Base-by-base conservation (phyloP, 2,113 vertebrate species). In the Leptocoma aspasia region DNA sequence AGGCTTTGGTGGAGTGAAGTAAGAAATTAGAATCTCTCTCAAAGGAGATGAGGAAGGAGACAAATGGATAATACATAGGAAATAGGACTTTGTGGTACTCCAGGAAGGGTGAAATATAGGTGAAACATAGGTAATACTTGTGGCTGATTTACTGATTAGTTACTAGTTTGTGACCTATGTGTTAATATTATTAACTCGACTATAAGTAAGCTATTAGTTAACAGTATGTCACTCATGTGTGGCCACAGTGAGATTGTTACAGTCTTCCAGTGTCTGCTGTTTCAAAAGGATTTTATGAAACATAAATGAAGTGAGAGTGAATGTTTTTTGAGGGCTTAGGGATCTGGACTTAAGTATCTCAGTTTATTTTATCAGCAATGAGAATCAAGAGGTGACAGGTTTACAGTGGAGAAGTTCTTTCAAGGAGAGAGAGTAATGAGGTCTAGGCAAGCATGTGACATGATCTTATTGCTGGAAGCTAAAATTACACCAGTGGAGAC, bases 351-450 rank as follows among this genome's bases (percentile, higher is more conserved):
- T 53, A 77, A 92, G 59, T 61, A 85, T 72, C 73, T 93, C 66
- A 31, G 88, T 92, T 92, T 86, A 70, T 95, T 95, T 89, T 86
- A 82, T 90, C 88, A 91, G 70, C 70, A 93, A 39, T 45, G 82
- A 93, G 85, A 93, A 94, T 93, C 90, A 88, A 82, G 85, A 95
- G 54, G 56, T 89, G 93, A 82, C 84, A 91, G 64, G 57, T 92
- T 94, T 96, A 88, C 50, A 59, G 63, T 59, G 78, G 59, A 72
- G 66, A 69, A 85, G 70, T 81, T 86, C 75, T 71, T 94, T 87
- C 75, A 88, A 82, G 79, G 59, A 83, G 90, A 90, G 65, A 90
- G 50, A 94, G 18, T 86, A 88, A 92, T 95, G 80, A 94, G 61
- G 86, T 90, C 83, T 91, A 86, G 90, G 83, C 89, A 92, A 63